Base-by-base conservation (phyloP, 2,888 invertebrate genomes). In the Octodonta nipae region DNA sequence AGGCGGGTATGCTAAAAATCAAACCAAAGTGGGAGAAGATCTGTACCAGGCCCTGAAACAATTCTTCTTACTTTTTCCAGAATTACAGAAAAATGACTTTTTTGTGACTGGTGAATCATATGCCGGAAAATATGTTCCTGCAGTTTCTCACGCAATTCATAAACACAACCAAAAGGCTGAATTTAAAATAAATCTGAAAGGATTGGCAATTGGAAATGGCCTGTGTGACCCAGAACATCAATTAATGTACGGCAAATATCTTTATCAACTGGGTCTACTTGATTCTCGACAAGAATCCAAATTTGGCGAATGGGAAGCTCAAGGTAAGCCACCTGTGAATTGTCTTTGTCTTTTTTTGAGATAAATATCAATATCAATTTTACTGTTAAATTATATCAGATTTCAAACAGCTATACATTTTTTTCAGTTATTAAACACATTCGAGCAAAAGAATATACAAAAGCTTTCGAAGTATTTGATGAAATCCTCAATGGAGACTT, bases 61-160 rank as follows among this genome's bases (percentile, higher is more conserved):
- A 56, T 83, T 91, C 54, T 87, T 85, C 55, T 64, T 72, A 40
- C 56, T 91, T 1, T 92, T 88, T 54, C 76, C 79, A 2, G 75
- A 83, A 47, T 61, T 78, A 15, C 71, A 70, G 46, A 49, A 60
- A 1, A 77, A 77, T 47, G 77, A 78, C 31, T 88, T 92, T 56
- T 91, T 75, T 62, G 73, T 85, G 0, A 80, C 85, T 0, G 91
- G 89, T 1, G 89, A 91, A 62, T 86, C 85, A 0, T 88, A 87
- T 52, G 87, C 75, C 26, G 87, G 88, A 1, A 77, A 77, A 55
- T 76, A 75, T 52, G 68, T 75, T 0, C 88, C 88, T 2, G 78
- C 84, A 0, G 55, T 80, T 12, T 70, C 73, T 0, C 71, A 77
- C 50, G 70, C 75, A 1, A 79, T 82, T 32, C 73, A 78, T 46